phyloP scores from a whole-genome alignment of 2,113 vertebrate genomes.

The Phaethornis superciliosus region DNA sequence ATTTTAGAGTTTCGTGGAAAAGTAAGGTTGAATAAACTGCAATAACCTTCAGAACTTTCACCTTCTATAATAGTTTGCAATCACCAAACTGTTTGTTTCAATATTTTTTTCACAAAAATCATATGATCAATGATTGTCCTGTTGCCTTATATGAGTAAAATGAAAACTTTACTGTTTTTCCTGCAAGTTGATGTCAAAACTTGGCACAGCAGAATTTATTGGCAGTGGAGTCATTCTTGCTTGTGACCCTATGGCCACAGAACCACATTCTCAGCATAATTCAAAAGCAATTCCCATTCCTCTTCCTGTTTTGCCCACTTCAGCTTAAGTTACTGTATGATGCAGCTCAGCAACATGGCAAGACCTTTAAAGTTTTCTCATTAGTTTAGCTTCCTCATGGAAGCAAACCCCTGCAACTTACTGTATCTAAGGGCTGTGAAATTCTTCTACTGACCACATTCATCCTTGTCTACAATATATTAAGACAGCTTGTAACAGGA shows the following conservation, averaged over 20 bases:
- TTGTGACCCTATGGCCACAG: rapidly evolving
- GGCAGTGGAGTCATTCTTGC: neutral
- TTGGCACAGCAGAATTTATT: neutral
- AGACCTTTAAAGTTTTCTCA: neutral
- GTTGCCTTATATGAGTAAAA: neutral
- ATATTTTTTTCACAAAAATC: neutral
- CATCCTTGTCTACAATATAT: neutral
- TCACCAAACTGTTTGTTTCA: neutral
- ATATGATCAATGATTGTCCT: rapidly evolving
- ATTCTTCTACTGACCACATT: neutral
- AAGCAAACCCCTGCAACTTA: neutral
- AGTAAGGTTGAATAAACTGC: neutral
- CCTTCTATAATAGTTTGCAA: neutral
- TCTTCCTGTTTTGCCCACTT: neutral
- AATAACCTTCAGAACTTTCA: neutral
- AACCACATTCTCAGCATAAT: neutral
- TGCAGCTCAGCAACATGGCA: neutral
- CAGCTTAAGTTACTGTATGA: neutral
- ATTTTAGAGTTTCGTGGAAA: neutral
- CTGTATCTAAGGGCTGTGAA: neutral
- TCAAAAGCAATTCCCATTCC: neutral
- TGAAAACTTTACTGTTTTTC: neutral
- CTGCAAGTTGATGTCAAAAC: neutral
- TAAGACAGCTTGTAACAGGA: neutral
- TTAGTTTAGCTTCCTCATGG: neutral